Evolutionary conservation across 2,888 invertebrate species (phyloP), one percentile per base, ranked within the genome.

Genomic region (Liodrosophila aerea): DNA sequence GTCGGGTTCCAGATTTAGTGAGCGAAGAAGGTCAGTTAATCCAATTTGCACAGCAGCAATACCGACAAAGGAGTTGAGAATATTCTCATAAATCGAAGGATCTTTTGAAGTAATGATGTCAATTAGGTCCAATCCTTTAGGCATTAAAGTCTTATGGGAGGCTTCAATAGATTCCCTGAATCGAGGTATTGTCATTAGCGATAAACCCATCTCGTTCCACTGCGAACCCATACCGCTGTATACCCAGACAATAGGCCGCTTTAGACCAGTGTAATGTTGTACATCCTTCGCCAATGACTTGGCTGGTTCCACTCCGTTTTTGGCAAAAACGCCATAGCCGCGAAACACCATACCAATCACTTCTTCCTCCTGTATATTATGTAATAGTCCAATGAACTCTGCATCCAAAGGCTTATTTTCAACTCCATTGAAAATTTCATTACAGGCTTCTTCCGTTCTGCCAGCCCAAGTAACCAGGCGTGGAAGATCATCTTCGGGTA

Each of bases 181-280:
- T 2, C 92, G 89, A 0, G 95, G 94, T 22, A 97, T 91, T 71
- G 91, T 90, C 93, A 97, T 93, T 41, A 97, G 92, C 33, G 93
- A 92, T 7, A 92, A 90, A 3, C 95, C 97, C 96, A 97, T 96
- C 66, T 94, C 94, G 8, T 93, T 90, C 96, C 97, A 97, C 85
- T 97, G 96, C 0, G 95, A 94, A 1, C 96, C 96, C 96, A 98
- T 95, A 29, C 97, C 97, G 49, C 97, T 95, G 91, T 96, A 98
- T 36, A 97, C 93, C 90, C 95, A 97, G 93, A 97, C 97, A 1
- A 97, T 91, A 1, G 97, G 95, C 0, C 94, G 92, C 50, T 92
- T 92, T 0, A 92, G 90, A 0, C 93, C 94, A 0, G 92, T 91
- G 86, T 92, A 93, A 87, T 93, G 93, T 71, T 93, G 91, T 16